Evolutionary conservation across 2,113 vertebrate genomes (phyloP), one percentile per base, ranked within the genome.

Genomic region (Progne subis): DNA sequence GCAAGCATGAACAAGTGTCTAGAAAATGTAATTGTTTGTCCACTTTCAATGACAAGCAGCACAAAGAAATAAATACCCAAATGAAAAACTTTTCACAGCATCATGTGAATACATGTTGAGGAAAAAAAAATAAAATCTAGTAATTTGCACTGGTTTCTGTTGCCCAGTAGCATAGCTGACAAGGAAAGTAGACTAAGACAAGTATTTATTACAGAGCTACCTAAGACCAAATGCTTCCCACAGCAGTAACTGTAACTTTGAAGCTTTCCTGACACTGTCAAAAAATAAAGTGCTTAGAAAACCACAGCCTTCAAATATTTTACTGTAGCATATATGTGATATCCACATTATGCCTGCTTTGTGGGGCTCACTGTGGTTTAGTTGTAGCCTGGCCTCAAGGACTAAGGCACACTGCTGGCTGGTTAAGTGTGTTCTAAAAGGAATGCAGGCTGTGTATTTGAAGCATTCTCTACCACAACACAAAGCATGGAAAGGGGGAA

Each of bases 101-200:
- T 14, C 41, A 60, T 2, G 37, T 4, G 7, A 88, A 61, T 15
- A 29, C 0, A 0, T 4, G 5, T 8, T 43, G 12, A 26, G 11
- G 19, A 47, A 49, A n/a, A 67, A 63, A 41, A 52, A 49, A n/a
- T 63, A 63, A 41, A 26, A 52, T 4, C 11, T 9, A n/a, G 14
- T 14, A 5, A 60, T 43, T 63, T 69, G 21, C 24, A 78, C 34
- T 78, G 5, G 6, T 28, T 91, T 83, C 60, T 88, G 24, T 29
- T 63, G 44, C 4, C 39, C 44, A 87, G 20, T 10, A 81, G 31
- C 6, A 6, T 0, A 70, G 8, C 17, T 11, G 8, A 23, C 34
- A 87, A 74, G 11, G 23, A 69, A 81, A 64, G 13, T 3, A 89
- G n/a, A 39, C 12, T 25, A 84, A n/a, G 8, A 43, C 41, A 28